phyloP scores from a whole-genome alignment of 2,888 invertebrate genomes.

The Agrilus mali region DNA sequence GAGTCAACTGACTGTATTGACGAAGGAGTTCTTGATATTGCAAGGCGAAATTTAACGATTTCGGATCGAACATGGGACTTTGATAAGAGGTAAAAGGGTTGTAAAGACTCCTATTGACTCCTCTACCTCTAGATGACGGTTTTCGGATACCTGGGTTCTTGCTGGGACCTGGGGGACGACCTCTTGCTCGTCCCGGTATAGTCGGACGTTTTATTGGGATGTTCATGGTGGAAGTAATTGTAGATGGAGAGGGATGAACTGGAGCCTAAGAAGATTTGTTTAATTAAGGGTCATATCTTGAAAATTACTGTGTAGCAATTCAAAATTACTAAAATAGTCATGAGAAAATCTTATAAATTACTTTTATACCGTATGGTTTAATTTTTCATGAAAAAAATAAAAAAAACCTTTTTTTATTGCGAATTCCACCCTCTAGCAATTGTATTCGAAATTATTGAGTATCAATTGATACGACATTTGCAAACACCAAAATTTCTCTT shows the following conservation, averaged over 20 bases:
- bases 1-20: slow-evolving; percentile 26
- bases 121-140: slow-evolving; percentile 20
- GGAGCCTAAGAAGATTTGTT: slow-evolving; percentile 9
- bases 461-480: no score
- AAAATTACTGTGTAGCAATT: no score
- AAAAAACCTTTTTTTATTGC: no score
- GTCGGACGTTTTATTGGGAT: slow-evolving; percentile 23
- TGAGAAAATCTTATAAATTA: no score
- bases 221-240: slow-evolving; percentile 10
- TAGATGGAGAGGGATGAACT: slow-evolving; percentile 15
- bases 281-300: no score
- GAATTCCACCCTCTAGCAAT: no score
- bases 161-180: slow-evolving; percentile 37
- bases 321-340: no score
- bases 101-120: slow-evolving; percentile 11
- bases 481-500: no score
- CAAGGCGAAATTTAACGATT: slow-evolving; percentile 27
- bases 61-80: slow-evolving; percentile 22
- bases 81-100: slow-evolving; percentile 18
- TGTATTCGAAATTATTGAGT: no score
- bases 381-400: no score
- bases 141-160: slow-evolving; percentile 20
- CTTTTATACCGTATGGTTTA: no score
- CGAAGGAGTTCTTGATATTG: slow-evolving; percentile 33
- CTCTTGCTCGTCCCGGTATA: slow-evolving; percentile 34